Base-by-base conservation (phyloP, 2,113 vertebrate genomes). In the Phalacrocorax aristotelis region DNA sequence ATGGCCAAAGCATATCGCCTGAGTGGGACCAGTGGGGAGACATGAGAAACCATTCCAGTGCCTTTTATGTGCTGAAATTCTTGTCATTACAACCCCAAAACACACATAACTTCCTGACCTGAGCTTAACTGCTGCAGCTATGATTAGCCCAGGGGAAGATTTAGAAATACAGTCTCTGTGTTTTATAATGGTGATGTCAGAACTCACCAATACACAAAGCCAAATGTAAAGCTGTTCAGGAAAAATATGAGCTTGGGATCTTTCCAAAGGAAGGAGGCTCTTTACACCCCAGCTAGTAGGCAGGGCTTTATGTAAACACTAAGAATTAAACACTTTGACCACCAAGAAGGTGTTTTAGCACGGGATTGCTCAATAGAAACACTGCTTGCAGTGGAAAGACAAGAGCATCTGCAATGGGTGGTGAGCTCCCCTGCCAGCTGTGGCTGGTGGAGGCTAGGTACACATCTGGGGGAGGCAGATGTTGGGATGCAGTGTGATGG, bases 281-380 rank as follows among this genome's bases (percentile, higher is more conserved):
- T 96, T 78, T 78, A 49, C 46, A 58, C 69, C 46, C 27, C 25
- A 46, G 42, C 60, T 54, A 46, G 84, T 38, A 10, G 38, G 10
- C 17, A 42, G 69, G n/a, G 11, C 48, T 93, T 88, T 81, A 15
- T 42, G 34, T n/a, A 58, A 72, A 10, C 44, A 4, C 15, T 17
- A 22, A 58, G 42, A 65, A 34, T 66, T 54, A 19, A 80, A 44
- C 58, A 49, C 12, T 0, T 1, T 75, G 77, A 64, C 77, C 72
- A 89, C 69, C 69, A 60, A 75, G 72, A 30, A 78, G 65, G 60
- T 71, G 55, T 91, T 91, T 60, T 97, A 74, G 69, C n/a, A 26
- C 5, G 13, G 65, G 38, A 58, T 54, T 0, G 2, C 62, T 64
- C 34, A 26, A 48, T 38, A 70, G 68, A 52, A 89, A 4, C 15